These are phyloP conservation scores for Phoxinus phoxinus DNA, from an alignment of 2,113 vertebrate genomes.

Conservation along the genomic window DNA sequence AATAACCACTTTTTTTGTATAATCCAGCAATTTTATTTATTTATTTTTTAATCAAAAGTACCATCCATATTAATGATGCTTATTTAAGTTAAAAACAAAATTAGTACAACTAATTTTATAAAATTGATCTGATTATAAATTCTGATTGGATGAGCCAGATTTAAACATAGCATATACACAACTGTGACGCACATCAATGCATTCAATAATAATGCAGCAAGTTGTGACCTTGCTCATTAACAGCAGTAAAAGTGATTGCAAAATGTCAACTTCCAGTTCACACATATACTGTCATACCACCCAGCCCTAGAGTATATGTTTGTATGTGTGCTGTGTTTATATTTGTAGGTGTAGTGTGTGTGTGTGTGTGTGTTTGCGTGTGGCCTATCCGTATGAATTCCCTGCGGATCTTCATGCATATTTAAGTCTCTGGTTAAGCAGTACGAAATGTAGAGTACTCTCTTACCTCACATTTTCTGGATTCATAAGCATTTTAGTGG, in stretches of 20 bases:
- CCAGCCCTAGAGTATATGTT: neutral
- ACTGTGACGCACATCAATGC: neutral
- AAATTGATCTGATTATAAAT: neutral
- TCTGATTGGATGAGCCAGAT: neutral
- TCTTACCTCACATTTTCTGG: constrained; percentile 61
- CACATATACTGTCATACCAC: neutral
- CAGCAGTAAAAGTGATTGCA: neutral
- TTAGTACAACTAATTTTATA: neutral
- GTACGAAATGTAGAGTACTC: constrained; percentile 56
- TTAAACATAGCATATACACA: neutral
- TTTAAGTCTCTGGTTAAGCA: constrained; percentile 64
- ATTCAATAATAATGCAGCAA: neutral
- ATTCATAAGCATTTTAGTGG: constrained; percentile 63
- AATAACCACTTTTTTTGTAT: neutral
- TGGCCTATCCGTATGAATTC: constrained; percentile 52
- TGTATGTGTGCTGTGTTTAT: neutral
- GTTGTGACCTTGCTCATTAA: neutral
- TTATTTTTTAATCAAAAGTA: neutral
- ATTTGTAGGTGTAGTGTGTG: constrained; percentile 16
- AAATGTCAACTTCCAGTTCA: neutral
- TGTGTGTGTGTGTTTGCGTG: constrained; percentile 37
- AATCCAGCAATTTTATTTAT: neutral
- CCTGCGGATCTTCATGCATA: constrained; percentile 59
- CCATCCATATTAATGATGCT: neutral
- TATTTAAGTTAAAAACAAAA: neutral